phyloP scores from a whole-genome alignment of 2,797 vertebrate species.

The Neomorphus geoffroyi region DNA sequence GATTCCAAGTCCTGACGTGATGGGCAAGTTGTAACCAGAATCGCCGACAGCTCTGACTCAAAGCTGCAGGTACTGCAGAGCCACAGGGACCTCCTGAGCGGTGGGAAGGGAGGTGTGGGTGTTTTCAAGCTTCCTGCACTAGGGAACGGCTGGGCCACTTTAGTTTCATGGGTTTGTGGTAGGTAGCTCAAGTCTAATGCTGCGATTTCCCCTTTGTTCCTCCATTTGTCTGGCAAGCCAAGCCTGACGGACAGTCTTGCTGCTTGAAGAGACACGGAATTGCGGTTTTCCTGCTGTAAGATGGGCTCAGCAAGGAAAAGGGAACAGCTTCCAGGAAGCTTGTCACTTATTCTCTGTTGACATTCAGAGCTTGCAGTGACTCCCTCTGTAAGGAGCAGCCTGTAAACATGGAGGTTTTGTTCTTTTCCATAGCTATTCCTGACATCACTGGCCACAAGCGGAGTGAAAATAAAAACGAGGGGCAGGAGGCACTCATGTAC shows the following conservation, averaged over 20 bases:
- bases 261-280: background rate
- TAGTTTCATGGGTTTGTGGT: background rate
- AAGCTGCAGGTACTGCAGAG: background rate
- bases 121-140: background rate
- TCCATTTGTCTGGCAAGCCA: background rate
- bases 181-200: background rate
- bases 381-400: background rate
- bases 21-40: background rate
- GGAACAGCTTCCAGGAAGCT: background rate
- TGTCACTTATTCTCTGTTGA: background rate
- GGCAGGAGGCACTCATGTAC: conserved; percentile 90
- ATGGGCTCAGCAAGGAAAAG: background rate
- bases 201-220: background rate
- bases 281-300: fast-evolving
- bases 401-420: background rate
- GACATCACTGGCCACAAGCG: conserved; percentile 92
- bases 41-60: background rate
- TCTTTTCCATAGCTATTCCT: conserved; percentile 82
- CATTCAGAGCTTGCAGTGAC: background rate
- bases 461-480: conserved; percentile 98
- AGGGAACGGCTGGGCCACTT: fast-evolving
- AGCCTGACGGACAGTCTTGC: background rate
- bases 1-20: fast-evolving
- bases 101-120: background rate
- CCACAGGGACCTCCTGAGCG: fast-evolving